These are phyloP conservation scores for Hemicentrotus pulcherrimus DNA, from an alignment of 35 echinoderm and acorn worm genomes.

Conservation along the genomic window DNA sequence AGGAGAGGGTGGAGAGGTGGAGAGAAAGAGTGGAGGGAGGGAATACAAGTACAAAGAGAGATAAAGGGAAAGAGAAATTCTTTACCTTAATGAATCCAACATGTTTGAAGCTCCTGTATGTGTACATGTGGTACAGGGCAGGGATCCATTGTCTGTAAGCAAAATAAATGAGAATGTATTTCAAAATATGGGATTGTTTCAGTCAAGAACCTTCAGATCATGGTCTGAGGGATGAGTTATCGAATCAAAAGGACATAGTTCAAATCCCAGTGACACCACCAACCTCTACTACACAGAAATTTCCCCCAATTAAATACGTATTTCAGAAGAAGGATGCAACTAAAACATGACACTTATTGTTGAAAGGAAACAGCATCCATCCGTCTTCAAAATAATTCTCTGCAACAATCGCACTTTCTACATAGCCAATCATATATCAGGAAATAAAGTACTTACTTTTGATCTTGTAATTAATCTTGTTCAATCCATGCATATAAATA, in stretches of 20 bases:
- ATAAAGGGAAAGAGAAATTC: background rate
- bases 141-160: constrained; percentile 82
- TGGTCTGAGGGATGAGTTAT: background rate
- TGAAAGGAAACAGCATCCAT: too few relatives aligned
- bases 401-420: too few relatives aligned
- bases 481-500: too few relatives aligned
- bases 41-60: too few relatives aligned
- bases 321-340: background rate
- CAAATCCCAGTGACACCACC: background rate
- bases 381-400: too few relatives aligned
- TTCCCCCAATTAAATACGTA: background rate
- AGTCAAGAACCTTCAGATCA: background rate
- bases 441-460: too few relatives aligned
- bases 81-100: constrained; percentile 91
- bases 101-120: constrained; percentile 80
- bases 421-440: too few relatives aligned
- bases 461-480: too few relatives aligned
- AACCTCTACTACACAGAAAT: background rate
- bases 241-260: background rate
- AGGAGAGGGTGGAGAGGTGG: too few relatives aligned
- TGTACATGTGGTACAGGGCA: constrained; percentile 88
- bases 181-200: too few relatives aligned
- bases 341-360: too few relatives aligned
- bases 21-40: too few relatives aligned
- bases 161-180: background rate